Percentiles rank a stretch among this genome's conserved stretches.
These are phyloP conservation scores for Lophius piscatorius DNA, from an alignment of 2,113 vertebrate genomes.

Conservation along the genomic window DNA sequence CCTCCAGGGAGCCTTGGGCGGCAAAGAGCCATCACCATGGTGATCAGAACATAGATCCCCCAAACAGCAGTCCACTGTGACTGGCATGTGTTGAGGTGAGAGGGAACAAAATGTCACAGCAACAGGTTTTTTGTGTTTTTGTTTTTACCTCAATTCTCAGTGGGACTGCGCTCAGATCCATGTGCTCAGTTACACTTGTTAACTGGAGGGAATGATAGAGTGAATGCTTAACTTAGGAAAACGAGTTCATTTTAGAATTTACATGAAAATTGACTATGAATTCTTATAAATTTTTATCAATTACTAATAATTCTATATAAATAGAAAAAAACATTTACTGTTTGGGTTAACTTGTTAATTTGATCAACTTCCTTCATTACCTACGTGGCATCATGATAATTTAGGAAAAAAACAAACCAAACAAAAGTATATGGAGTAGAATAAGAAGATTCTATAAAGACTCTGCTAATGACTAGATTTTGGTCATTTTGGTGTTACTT, in stretches of 20 bases:
- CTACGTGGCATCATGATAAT: too few species aligned
- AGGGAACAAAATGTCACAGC: conserved; percentile 84
- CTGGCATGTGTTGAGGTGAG: conserved; percentile 78
- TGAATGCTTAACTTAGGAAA: conserved; percentile 36
- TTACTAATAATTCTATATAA: too few species aligned
- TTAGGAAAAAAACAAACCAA: too few species aligned
- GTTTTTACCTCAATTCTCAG: conserved; percentile 75
- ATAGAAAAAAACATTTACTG: too few species aligned
- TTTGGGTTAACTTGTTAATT: too few species aligned
- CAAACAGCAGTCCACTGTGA: conserved; percentile 79
- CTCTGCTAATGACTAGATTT: too few species aligned
- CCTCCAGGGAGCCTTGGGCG: conserved; percentile 75
- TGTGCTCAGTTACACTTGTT: conserved; percentile 54
- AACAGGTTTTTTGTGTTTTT: conserved; percentile 82
- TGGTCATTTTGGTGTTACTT: neutral
- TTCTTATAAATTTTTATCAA: too few species aligned
- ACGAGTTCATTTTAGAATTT: conserved; percentile 41
- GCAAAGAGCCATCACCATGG: conserved; percentile 83
- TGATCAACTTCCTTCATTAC: too few species aligned
- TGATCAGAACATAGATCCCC: conserved; percentile 79
- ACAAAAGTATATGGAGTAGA: too few species aligned
- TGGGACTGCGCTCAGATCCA: conserved; percentile 73
- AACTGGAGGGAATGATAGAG: conserved; percentile 52
- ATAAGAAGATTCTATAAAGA: too few species aligned
- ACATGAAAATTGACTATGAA: conserved; percentile 31